Evolutionary conservation across 2,797 vertebrate species (phyloP).

Genomic region (Bradypus variegatus): DNA sequence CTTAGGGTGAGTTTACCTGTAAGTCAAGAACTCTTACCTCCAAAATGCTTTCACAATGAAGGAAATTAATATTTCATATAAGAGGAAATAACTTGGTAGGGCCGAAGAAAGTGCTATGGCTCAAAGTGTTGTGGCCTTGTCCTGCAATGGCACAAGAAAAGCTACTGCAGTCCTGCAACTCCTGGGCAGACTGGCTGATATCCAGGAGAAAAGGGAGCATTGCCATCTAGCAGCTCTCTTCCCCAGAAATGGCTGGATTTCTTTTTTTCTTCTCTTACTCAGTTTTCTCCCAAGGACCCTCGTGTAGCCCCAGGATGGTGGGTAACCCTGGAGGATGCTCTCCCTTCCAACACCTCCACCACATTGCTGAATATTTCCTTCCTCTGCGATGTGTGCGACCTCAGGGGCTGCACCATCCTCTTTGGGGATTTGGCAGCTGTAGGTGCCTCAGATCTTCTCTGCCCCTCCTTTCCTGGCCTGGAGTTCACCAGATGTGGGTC

Average conservation of each 20-base stretch:
- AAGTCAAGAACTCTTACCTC: neutral
- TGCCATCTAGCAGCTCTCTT: too few species aligned
- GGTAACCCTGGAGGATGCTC: fast-evolving
- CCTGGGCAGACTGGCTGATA: fast-evolving
- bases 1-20: too few species aligned
- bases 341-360: too few species aligned
- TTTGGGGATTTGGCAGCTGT: too few species aligned
- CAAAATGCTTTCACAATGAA: neutral
- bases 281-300: neutral
- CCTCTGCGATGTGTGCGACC: fast-evolving
- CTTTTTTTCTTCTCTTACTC: neutral
- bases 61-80: neutral
- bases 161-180: fast-evolving
- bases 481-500: too few species aligned
- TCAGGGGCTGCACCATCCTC: neutral
- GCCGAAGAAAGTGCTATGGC: fast-evolving
- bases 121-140: neutral
- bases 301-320: fast-evolving
- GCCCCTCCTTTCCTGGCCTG: too few species aligned
- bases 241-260: neutral
- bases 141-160: fast-evolving
- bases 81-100: neutral
- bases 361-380: neutral
- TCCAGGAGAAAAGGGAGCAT: fast-evolving
- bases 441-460: too few species aligned